Base-by-base conservation (phyloP, 1,140 invertebrate species). In the Lepidotrigona ventralis region DNA sequence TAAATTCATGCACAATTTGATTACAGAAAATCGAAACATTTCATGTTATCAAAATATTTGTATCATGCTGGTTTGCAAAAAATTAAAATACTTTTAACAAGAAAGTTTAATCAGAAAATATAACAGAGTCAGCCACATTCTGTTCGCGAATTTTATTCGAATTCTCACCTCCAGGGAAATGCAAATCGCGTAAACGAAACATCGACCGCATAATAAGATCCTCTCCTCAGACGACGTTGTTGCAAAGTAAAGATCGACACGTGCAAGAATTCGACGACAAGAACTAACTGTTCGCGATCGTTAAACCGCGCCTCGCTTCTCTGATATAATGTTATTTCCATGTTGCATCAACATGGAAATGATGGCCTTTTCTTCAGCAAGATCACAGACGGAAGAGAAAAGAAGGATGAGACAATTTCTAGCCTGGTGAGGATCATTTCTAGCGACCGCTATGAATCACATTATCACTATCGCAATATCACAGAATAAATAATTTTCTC, bases 201-300 rank as follows among this genome's bases (percentile, higher is more conserved):
- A 9, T 58, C 33, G 23, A n/a, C 1, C 54, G 54, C 54, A 58
- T 74, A 58, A 39, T n/a, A 74, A 74, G 33, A 74, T 60, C 39
- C 21, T n/a, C 15, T 60, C 17, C 0, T 46, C 39, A 46, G 6
- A 46, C 39, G 26, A 23, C 51, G 51, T 17, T 26, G 21, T 21
- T 26, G 15, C 29, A 29, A 29, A 12, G 46, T 54, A 60, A 19
- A n/a, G 73, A 75, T 60, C 54, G 64, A 29, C 8, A n/a, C 56
- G 33, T 63, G 56, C 9, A 75, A 75, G 56, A 75, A 63, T 75
- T 75, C 73, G 56, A 46, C 11, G 73, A 46, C 56, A 75, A 33
- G 5, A 39, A 23, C 14, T 21, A 46, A 60, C 6, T 14, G 21
- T 33, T 14, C 19, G 3, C 2, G 23, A 75, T 75, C 73, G 23